Conservation (phyloP, 2,113 vertebrate species). For the Daboia siamensis region DNA sequence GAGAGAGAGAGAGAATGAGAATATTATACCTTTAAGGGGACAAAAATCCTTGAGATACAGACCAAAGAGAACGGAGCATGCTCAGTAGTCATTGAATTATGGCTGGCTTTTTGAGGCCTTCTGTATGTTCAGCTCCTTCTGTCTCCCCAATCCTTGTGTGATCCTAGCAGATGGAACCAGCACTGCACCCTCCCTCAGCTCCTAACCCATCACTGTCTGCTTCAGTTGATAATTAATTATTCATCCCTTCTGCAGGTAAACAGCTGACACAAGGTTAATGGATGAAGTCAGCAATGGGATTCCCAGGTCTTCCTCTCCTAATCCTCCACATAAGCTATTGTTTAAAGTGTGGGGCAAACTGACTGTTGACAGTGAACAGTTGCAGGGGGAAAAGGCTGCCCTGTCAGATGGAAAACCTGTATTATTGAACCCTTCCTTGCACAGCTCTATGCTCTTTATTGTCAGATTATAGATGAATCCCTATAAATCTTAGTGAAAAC, state of each 20-base stretch:
- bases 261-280: slow-evolving; percentile 21
- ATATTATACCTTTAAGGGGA: neutral
- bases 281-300: slow-evolving; percentile 16
- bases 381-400: neutral
- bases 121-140: neutral
- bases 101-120: neutral
- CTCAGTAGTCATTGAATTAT: neutral
- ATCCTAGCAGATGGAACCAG: slow-evolving; percentile 1
- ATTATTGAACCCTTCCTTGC: neutral
- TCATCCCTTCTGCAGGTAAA: neutral
- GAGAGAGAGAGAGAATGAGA: neutral
- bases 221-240: slow-evolving; percentile 8
- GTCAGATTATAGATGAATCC: neutral
- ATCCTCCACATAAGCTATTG: neutral
- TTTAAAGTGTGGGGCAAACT: neutral
- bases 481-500: neutral
- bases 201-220: neutral
- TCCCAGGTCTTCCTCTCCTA: neutral
- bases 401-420: neutral
- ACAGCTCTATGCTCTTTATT: neutral
- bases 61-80: neutral
- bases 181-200: neutral
- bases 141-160: neutral
- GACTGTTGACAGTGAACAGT: neutral
- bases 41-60: neutral